Evolutionary conservation across 2,888 invertebrate genomes (phyloP), one percentile per base, ranked within the genome.

Genomic region (Thysanoteuthis rhombus): DNA sequence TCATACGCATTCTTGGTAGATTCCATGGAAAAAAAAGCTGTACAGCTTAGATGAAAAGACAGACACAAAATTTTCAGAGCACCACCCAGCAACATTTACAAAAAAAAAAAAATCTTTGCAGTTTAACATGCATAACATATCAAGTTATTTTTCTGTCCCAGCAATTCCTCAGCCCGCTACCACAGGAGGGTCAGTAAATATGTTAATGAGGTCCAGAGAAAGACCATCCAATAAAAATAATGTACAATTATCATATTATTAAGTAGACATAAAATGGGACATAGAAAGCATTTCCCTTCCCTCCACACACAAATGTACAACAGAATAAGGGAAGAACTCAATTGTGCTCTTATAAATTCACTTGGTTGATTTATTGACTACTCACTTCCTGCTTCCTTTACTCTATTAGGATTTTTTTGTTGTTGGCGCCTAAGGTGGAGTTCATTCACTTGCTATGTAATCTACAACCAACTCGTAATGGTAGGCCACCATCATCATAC

Each of bases 331-430:
- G n/a, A 75, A n/a, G n/a, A 75, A 75, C 16, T n/a, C n/a, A 75
- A n/a, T n/a, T 16, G 75, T n/a, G n/a, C 75, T 75, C 75, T 75
- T 75, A n/a, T n/a, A 75, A 75, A 75, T 75, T n/a, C n/a, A 75
- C 75, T 75, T 75, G 75, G 75, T n/a, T 75, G 75, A 75, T 75
- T 75, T 75, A 75, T 75, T 75, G n/a, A n/a, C n/a, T n/a, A 75
- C 75, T n/a, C 36, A 75, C n/a, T 75, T 75, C 75, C 75, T 75
- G n/a, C 4, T 75, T 75, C n/a, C n/a, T 75, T 75, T 75, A 75
- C n/a, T 75, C 16, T 36, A n/a, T 36, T 75, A 75, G n/a, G 12
- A 75, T n/a, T 75, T 75, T 36, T 75, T 75, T 75, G n/a, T 36
- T 19, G 16, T 75, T 75, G n/a, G 75, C 36, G n/a, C 75, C n/a